Evolutionary conservation across 2,888 invertebrate genomes (phyloP).

Genomic region (Melanargia galathea): DNA sequence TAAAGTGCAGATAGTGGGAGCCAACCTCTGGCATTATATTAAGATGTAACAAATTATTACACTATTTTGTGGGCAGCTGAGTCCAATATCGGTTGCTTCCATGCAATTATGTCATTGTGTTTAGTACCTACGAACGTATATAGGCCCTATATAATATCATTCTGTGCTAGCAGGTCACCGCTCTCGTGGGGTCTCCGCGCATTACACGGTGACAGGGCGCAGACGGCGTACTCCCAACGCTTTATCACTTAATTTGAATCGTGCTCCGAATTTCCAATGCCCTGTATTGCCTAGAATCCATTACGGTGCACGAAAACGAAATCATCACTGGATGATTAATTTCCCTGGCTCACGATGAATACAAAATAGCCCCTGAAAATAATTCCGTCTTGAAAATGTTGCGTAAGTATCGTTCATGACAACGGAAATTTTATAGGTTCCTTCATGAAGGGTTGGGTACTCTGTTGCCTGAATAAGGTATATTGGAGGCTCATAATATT

Average conservation of each 20-base stretch:
- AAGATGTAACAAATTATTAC: too few relatives aligned
- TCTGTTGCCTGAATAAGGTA: slow-evolving; percentile 22
- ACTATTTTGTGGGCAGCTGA: too few relatives aligned
- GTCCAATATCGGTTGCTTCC: too few relatives aligned
- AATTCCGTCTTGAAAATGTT: slow-evolving; percentile 30
- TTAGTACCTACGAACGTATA: too few relatives aligned
- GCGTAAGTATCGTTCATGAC: slow-evolving; percentile 27
- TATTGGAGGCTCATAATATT: slow-evolving; percentile 49
- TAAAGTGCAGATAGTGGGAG: too few relatives aligned
- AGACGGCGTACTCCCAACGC: slow-evolving; percentile 62
- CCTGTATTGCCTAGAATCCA: slow-evolving; percentile 44
- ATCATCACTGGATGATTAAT: slow-evolving; percentile 46
- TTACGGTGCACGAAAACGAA: slow-evolving; percentile 44
- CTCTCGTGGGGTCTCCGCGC: slow-evolving; percentile 48
- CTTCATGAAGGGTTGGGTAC: slow-evolving; percentile 10
- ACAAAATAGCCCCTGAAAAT: slow-evolving; percentile 33
- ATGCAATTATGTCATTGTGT: too few relatives aligned
- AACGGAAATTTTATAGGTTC: slow-evolving; percentile 40
- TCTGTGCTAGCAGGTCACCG: slow-evolving; percentile 18
- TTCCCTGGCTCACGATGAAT: slow-evolving; percentile 37
- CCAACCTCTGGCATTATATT: too few relatives aligned
- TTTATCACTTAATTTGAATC: slow-evolving; percentile 79
- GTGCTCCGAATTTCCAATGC: slow-evolving; percentile 65
- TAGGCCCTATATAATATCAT: background rate
- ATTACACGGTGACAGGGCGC: slow-evolving; percentile 63